Conservation (phyloP, 2,113 vertebrate genomes). For the Aldabrachelys gigantea region DNA sequence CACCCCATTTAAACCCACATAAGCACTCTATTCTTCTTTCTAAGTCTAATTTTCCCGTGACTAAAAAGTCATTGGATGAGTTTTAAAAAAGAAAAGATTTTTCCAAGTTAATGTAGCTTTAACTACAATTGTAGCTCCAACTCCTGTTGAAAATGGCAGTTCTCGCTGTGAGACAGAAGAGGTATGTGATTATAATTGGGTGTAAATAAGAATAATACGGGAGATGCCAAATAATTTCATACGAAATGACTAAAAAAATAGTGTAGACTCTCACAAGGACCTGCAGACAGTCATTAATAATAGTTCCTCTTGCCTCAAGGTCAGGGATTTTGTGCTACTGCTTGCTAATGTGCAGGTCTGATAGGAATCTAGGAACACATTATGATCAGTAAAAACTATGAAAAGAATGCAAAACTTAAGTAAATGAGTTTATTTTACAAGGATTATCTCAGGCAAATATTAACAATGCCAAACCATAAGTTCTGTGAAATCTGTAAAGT, state of each 20-base stretch:
- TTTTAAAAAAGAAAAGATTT: background rate
- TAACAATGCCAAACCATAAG: conserved; percentile 30
- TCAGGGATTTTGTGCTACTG: conserved; percentile 26
- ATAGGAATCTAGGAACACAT: conserved; percentile 40
- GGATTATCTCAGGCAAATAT: conserved; percentile 41
- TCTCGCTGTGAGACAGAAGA: background rate
- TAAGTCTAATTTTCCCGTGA: conserved; percentile 2
- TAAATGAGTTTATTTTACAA: conserved; percentile 24
- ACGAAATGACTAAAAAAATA: conserved; percentile 14
- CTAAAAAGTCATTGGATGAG: background rate
- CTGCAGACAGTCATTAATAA: conserved; percentile 1
- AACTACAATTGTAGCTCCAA: background rate
- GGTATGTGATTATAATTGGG: conserved; percentile 24
- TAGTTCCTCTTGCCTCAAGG: conserved; percentile 23
- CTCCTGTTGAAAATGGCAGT: background rate
- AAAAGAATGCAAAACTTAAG: background rate
- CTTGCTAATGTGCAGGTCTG: conserved; percentile 42
- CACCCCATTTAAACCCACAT: background rate
- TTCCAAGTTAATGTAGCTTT: background rate
- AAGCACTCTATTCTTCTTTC: background rate
- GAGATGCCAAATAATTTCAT: conserved; percentile 22
- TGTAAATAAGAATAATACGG: conserved; percentile 49
- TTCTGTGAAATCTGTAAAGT: conserved; percentile 10
- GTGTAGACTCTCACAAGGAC: background rate
- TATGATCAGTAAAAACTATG: conserved; percentile 24